These are phyloP conservation scores for Trichopria drosophilae DNA, from an alignment of 2,888 invertebrate species.

Conservation along the genomic window DNA sequence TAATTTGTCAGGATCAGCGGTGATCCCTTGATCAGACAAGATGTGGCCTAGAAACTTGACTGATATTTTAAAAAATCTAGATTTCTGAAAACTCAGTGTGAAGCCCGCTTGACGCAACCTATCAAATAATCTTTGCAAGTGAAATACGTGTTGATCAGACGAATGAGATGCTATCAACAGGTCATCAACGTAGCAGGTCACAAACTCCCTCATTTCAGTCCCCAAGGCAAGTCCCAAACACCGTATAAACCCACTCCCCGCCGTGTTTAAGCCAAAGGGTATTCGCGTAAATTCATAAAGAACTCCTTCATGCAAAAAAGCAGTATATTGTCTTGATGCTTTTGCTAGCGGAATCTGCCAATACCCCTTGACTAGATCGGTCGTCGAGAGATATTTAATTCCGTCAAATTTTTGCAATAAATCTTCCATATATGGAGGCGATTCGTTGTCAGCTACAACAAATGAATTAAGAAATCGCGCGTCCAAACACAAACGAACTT, in stretches of 20 bases:
- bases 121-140: slow-evolving; percentile 31
- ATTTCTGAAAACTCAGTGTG: slow-evolving; percentile 39
- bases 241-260: neutral
- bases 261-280: slow-evolving; percentile 8
- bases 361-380: slow-evolving; percentile 53
- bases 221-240: slow-evolving; percentile 34
- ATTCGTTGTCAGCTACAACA: no score
- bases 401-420: no score
- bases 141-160: slow-evolving; percentile 32
- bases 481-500: no score
- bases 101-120: slow-evolving; percentile 31
- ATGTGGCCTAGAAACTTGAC: slow-evolving; percentile 13
- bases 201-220: slow-evolving; percentile 36
- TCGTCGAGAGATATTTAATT: slow-evolving; percentile 58
- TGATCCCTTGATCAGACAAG: neutral
- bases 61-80: slow-evolving; percentile 25
- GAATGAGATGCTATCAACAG: slow-evolving; percentile 37
- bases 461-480: no score
- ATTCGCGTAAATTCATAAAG: slow-evolving; percentile 1
- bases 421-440: no score
- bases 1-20: slow-evolving; percentile 23
- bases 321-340: slow-evolving; percentile 10
- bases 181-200: slow-evolving; percentile 43
- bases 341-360: slow-evolving; percentile 3
- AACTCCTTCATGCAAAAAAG: neutral